Conservation (phyloP, 2,888 invertebrate genomes). For the Pyrrhosoma nymphula region DNA sequence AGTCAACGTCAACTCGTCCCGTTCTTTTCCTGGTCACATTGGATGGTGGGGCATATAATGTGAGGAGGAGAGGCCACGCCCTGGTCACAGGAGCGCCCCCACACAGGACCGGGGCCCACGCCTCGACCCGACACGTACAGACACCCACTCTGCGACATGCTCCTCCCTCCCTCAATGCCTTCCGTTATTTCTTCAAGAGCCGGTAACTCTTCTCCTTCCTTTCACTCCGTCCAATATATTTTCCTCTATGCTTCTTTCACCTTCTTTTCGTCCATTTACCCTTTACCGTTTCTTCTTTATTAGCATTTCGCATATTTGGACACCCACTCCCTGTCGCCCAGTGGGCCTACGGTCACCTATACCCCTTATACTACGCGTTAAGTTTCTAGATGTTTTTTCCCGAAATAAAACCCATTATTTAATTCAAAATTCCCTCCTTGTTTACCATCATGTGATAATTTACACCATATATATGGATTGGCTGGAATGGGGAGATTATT, state of each 20-base stretch:
- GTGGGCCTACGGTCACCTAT: too few species aligned
- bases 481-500: too few species aligned
- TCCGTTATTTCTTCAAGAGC: constrained; percentile 1
- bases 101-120: background rate
- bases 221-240: background rate
- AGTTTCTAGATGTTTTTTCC: too few species aligned
- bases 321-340: background rate
- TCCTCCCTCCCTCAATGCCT: background rate
- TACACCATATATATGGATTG: too few species aligned
- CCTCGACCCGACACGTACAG: background rate
- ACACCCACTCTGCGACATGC: background rate
- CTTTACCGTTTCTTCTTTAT: background rate
- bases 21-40: background rate
- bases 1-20: background rate
- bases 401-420: too few species aligned
- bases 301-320: background rate
- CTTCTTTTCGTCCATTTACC: background rate
- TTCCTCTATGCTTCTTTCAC: background rate
- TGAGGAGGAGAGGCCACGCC: background rate
- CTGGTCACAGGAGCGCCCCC: constrained; percentile 4
- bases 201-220: background rate
- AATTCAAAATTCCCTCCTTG: too few species aligned
- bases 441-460: too few species aligned
- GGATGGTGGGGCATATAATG: background rate
- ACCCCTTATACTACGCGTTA: too few species aligned